Evolutionary conservation across 2,113 vertebrate genomes (phyloP).

Genomic region (Clarias batrachus): DNA sequence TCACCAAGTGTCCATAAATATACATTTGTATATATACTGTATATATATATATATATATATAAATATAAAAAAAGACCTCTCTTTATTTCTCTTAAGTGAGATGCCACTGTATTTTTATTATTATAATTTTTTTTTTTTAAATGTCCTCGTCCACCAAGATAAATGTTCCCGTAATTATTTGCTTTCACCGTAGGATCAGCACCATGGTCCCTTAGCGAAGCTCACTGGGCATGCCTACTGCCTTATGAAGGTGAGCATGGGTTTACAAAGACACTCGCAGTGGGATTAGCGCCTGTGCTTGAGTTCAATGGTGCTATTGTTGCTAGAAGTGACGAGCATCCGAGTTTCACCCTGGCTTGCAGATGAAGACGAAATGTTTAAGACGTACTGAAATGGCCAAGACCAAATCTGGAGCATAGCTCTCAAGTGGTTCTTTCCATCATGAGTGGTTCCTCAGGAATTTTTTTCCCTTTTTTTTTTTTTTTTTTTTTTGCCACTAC

Average conservation of each 20-base stretch:
- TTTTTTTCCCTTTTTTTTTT: no score
- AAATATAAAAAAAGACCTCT: slow-evolving; percentile 23
- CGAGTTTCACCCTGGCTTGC: slow-evolving; percentile 1
- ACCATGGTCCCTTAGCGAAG: slow-evolving; percentile 17
- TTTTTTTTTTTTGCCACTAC: background rate
- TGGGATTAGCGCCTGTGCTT: slow-evolving; percentile 5
- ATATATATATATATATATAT: slow-evolving; percentile 9
- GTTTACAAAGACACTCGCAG: slow-evolving; percentile 2
- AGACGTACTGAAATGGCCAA: slow-evolving; percentile 28
- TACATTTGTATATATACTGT: slow-evolving; percentile 19
- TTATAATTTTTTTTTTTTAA: background rate
- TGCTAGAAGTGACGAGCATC: background rate
- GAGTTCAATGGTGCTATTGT: slow-evolving; percentile 11
- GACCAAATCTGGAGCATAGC: slow-evolving; percentile 11
- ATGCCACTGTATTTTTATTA: background rate
- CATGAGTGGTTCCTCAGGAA: slow-evolving; percentile 21
- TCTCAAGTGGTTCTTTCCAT: slow-evolving; percentile 33
- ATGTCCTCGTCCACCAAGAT: slow-evolving; percentile 1
- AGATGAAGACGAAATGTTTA: background rate
- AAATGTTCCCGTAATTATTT: slow-evolving; percentile 20
- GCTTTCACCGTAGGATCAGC: slow-evolving; percentile 7
- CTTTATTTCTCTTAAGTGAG: slow-evolving; percentile 24
- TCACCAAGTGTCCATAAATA: slow-evolving; percentile 35
- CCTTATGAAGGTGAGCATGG: slow-evolving; percentile 5
- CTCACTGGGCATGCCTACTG: background rate